Conservation (phyloP, 2,797 vertebrate species). For the Glyptemys insculpta region DNA sequence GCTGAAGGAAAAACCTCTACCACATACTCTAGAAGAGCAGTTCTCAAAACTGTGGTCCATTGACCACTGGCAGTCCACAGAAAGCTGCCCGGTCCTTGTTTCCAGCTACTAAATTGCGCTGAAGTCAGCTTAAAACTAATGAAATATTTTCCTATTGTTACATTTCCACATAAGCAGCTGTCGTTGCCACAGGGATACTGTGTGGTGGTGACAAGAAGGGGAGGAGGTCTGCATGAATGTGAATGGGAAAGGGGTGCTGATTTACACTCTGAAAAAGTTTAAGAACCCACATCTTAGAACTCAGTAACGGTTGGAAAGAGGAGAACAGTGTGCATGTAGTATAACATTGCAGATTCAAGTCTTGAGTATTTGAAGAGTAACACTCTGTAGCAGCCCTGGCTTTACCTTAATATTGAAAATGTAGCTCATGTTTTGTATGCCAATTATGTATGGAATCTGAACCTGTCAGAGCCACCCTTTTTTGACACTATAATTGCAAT, state of each 20-base stretch:
- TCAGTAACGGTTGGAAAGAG: conserved; percentile 60
- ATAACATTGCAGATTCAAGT: conserved; percentile 2
- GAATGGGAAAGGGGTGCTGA: conserved; percentile 55
- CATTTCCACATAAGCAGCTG: conserved; percentile 65
- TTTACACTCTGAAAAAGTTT: conserved; percentile 56
- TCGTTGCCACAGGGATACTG: conserved; percentile 59
- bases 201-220: conserved; percentile 32
- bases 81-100: conserved; percentile 67
- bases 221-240: conserved; percentile 56
- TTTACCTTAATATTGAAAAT: neutral
- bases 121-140: conserved; percentile 75
- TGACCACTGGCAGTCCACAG: conserved; percentile 68
- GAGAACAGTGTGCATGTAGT: conserved; percentile 34
- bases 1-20: conserved; percentile 41
- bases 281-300: conserved; percentile 62
- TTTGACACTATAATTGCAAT: conserved; percentile 36
- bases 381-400: neutral
- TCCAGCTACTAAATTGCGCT: conserved; percentile 73
- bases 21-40: conserved; percentile 50
- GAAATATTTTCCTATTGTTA: conserved; percentile 69
- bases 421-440: conserved; percentile 55
- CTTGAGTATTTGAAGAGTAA: neutral
- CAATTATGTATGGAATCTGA: conserved; percentile 22
- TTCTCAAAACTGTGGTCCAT: conserved; percentile 58
- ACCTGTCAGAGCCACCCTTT: conserved; percentile 26